These are phyloP conservation scores for Pediacus dermestoides DNA, from an alignment of 2,888 invertebrate genomes.

Conservation along the genomic window DNA sequence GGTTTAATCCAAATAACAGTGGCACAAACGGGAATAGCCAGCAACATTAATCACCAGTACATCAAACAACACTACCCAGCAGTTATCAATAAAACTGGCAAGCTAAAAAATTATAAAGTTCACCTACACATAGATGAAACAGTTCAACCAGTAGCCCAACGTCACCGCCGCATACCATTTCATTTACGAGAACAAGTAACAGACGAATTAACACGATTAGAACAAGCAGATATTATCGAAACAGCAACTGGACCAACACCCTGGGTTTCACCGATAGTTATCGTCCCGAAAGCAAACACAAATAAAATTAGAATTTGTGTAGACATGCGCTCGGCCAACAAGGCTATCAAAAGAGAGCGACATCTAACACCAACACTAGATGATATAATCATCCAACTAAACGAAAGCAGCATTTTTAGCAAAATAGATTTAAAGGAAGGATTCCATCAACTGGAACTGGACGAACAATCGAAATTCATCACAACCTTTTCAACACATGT, in stretches of 20 bases:
- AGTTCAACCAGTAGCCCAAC: conserved; percentile 14
- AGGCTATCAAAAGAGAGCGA: conserved; percentile 15
- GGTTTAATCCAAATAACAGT: conserved; percentile 6
- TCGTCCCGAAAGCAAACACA: conserved; percentile 13
- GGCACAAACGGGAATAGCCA: no score
- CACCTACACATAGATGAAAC: conserved; percentile 17
- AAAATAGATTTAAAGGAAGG: conserved; percentile 29
- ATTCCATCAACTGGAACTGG: conserved; percentile 40
- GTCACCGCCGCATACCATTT: conserved; percentile 18
- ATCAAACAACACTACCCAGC: conserved; percentile 4
- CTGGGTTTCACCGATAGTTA: conserved; percentile 17
- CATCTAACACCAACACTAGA: conserved; percentile 19
- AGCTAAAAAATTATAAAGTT: conserved; percentile 18
- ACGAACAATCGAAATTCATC: conserved; percentile 31
- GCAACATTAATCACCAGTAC: background rate
- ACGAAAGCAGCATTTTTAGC: conserved; percentile 13
- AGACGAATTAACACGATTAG: conserved; percentile 6
- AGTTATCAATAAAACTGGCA: conserved; percentile 23
- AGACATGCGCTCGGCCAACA: conserved; percentile 17
- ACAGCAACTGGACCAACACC: conserved; percentile 11
- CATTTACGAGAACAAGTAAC: conserved; percentile 14
- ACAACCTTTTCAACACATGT: conserved; percentile 41
- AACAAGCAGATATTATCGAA: conserved; percentile 12
- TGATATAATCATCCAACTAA: conserved; percentile 14
- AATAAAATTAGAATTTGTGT: conserved; percentile 17